Evolutionary conservation across 2,888 invertebrate genomes (phyloP).

Genomic region (Dyspetes luteomarginatus): DNA sequence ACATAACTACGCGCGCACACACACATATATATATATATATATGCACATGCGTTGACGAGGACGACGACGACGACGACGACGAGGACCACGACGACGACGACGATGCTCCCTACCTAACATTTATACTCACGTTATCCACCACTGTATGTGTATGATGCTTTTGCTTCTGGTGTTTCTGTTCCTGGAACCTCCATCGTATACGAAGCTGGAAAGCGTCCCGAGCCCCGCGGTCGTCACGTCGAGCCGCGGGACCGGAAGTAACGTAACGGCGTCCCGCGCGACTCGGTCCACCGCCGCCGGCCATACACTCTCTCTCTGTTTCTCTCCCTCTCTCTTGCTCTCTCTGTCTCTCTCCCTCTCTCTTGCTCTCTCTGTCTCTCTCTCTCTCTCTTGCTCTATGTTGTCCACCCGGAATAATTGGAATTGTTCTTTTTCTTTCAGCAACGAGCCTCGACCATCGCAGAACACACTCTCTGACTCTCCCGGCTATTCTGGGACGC

Average conservation of each 20-base stretch:
- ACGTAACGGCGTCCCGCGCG: constrained; percentile 62
- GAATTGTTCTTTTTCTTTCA: constrained; percentile 69
- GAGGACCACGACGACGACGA: constrained; percentile 66
- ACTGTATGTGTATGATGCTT: constrained; percentile 37
- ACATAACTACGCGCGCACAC: constrained; percentile 24
- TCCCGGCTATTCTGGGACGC: constrained; percentile 18
- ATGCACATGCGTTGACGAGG: constrained; percentile 69
- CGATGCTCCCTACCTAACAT: constrained; percentile 68
- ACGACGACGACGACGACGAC: constrained; percentile 27
- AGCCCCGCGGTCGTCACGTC: constrained; percentile 63
- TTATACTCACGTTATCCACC: constrained; percentile 18
- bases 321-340: constrained; percentile 54
- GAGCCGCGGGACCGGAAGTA: constrained; percentile 70
- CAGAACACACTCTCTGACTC: constrained; percentile 23
- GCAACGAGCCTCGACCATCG: constrained; percentile 31
- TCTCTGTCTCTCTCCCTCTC: no score
- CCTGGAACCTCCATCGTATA: constrained; percentile 37
- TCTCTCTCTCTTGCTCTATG: constrained; percentile 54
- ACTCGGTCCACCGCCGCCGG: constrained; percentile 18
- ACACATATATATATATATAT: constrained; percentile 29
- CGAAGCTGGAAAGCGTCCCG: constrained; percentile 42
- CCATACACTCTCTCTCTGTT: constrained; percentile 4
- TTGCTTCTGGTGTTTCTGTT: constrained; percentile 58
- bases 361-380: constrained; percentile 3
- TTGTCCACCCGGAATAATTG: constrained; percentile 64